Conservation (phyloP, 2,113 vertebrate species). For the Camelus dromedarius region DNA sequence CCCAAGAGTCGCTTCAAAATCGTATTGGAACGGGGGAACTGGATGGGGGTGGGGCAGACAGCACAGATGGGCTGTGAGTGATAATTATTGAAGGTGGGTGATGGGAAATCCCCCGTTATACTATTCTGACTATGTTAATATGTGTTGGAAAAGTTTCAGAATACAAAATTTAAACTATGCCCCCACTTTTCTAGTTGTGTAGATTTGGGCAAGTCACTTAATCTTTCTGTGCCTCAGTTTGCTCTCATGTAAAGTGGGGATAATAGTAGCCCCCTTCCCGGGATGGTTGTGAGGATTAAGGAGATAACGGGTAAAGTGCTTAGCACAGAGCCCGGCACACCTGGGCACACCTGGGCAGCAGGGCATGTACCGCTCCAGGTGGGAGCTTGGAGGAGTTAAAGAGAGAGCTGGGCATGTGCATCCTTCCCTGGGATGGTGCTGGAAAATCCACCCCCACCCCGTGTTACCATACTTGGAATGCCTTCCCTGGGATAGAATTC, state of each 20-base stretch:
- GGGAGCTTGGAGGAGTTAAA: background rate
- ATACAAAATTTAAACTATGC: background rate
- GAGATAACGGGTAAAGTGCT: background rate
- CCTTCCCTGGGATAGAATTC: background rate
- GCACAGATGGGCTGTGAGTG: background rate
- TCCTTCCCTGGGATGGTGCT: background rate
- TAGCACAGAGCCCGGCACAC: background rate
- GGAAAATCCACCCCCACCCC: background rate
- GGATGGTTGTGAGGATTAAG: background rate
- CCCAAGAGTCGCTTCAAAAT: background rate
- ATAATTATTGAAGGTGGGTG: background rate
- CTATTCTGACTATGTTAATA: background rate
- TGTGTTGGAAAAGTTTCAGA: background rate
- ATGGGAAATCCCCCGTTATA: too few species aligned
- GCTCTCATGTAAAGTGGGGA: background rate
- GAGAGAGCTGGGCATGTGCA: accelerated
- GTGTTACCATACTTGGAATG: background rate
- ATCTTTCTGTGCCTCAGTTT: background rate
- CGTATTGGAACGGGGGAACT: background rate
- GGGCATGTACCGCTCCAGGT: background rate
- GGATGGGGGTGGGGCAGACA: background rate
- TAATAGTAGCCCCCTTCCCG: background rate
- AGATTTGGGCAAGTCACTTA: background rate
- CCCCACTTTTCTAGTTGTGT: background rate
- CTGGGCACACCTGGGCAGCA: background rate